phyloP scores from a whole-genome alignment of 2,888 invertebrate species.

The Harpalus rufipes region DNA sequence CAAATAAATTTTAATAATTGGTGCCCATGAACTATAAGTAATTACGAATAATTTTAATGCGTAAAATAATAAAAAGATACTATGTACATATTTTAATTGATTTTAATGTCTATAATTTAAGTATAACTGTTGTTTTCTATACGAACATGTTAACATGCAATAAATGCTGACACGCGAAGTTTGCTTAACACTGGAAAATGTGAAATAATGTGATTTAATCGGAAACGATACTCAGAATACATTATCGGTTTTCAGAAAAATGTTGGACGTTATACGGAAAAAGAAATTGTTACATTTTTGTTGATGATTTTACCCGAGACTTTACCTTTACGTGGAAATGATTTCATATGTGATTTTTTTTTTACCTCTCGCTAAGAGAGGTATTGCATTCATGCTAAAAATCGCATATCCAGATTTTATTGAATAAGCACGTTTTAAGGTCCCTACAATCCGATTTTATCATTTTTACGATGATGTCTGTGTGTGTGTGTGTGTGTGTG shows the following conservation, averaged over 20 bases:
- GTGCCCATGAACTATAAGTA: neutral
- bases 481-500: no score
- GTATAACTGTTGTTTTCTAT: neutral
- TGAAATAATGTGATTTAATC: neutral
- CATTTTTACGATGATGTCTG: no score
- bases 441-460: no score
- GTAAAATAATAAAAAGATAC: neutral
- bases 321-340: no score
- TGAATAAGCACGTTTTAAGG: no score
- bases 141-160: neutral
- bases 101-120: conserved; percentile 4
- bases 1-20: no score
- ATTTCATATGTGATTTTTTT: no score
- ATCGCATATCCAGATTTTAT: no score
- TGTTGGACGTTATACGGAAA: neutral
- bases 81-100: neutral
- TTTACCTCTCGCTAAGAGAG: no score
- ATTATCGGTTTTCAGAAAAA: conserved; percentile 1
- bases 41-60: neutral
- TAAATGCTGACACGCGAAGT: neutral
- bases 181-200: neutral
- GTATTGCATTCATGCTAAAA: no score
- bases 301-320: neutral
- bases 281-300: neutral
- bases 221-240: neutral